These are phyloP conservation scores for Macrobrachium rosenbergii DNA, from an alignment of 1,140 invertebrate species.

Conservation along the genomic window DNA sequence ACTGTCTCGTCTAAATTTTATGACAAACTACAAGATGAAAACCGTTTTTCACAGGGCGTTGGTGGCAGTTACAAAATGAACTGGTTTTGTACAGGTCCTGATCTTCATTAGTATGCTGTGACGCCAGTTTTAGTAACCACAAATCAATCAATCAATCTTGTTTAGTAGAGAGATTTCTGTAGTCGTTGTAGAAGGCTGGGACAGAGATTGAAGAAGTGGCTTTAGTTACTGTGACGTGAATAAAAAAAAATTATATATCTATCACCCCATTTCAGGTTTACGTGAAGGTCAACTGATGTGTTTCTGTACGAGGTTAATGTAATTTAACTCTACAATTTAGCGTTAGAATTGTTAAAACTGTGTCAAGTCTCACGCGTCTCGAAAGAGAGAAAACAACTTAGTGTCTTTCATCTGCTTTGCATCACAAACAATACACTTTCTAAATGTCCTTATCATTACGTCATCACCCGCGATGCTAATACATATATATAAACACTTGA, in stretches of 20 bases:
- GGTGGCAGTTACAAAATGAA: too few species aligned
- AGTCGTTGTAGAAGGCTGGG: not conserved
- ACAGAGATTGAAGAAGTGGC: too few species aligned
- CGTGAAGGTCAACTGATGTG: not conserved
- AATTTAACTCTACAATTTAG: not conserved
- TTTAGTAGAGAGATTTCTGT: not conserved
- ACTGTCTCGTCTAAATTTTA: too few species aligned
- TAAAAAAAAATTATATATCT: not conserved
- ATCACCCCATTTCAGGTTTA: not conserved
- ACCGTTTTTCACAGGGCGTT: too few species aligned
- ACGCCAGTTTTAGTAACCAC: too few species aligned
- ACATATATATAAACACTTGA: not conserved
- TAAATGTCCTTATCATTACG: not conserved
- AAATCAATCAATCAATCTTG: too few species aligned
- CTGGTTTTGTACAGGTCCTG: too few species aligned
- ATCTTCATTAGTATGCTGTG: too few species aligned
- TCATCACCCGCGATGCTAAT: not conserved
- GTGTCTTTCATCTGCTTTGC: not conserved
- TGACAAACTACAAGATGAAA: too few species aligned
- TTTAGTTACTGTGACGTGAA: too few species aligned
- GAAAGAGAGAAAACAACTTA: not conserved
- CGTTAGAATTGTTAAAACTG: not conserved
- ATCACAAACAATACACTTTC: not conserved
- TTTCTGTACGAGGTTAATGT: constrained; percentile 11
- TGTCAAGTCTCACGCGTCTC: not conserved